Evolutionary conservation across 53 echinoderm and acorn worm species (phyloP), one percentile per base, ranked within the genome.

Genomic region (Temnopleurus reevesii): DNA sequence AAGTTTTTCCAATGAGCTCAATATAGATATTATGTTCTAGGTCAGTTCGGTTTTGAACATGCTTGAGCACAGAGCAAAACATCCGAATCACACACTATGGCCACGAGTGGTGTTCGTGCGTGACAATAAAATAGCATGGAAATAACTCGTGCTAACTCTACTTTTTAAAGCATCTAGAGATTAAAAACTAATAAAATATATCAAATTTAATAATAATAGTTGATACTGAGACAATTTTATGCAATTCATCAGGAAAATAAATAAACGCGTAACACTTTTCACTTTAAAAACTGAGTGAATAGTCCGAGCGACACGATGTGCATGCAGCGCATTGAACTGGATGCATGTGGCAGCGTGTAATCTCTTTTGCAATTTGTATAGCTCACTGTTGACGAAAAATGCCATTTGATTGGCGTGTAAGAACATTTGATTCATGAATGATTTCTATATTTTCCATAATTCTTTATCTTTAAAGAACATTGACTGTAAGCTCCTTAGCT

Each of bases 1-100:
- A 83, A 83, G 54, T 83, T 83, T 83, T 83, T 55, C 36, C 83
- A 4, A 27, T 55, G 83, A 56, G 36, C 36, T 53, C 55, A 29
- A 26, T 83, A 46, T 53, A 49, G 17, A 53, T 53, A 80, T 80
- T 80, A 55, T 34, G 55, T 83, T 83, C 83, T 83, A 83, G 83
- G 83, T 83, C 83, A 83, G 55, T 83, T 35, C 55, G 55, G 83
- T 83, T 83, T 83, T 54, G 36, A 83, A 83, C 83, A 83, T 81
- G 81, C 81, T 83, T 55, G 54, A 56, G 83, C 83, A 31, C 83
- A 36, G 55, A 83, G 55, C 83, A 83, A 54, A 83, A 83, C 83
- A 83, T 83, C 83, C 83, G 83, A 47, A 55, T 83, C 83, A 83
- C 55, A 55, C 83, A 55, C 83, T 35, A 21, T 54, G 56, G 34